Conservation (phyloP, 2,113 vertebrate species). For the Zosterops japonicus region DNA sequence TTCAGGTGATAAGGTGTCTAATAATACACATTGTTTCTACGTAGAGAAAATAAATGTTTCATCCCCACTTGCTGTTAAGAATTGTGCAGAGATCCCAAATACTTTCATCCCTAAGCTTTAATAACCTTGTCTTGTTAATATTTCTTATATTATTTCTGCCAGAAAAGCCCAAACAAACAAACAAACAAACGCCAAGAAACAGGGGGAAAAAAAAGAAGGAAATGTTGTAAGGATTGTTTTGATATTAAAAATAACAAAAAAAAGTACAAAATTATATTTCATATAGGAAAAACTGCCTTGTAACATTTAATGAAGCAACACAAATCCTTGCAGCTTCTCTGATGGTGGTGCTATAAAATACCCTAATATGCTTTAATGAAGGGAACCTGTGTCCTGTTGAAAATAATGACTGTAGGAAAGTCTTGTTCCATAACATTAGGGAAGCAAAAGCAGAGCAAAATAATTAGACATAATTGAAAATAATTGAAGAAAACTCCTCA, state of each 20-base stretch:
- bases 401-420: neutral
- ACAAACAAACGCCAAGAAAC: neutral
- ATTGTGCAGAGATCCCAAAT: conserved; percentile 45
- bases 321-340: conserved; percentile 55
- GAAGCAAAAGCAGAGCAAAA: neutral
- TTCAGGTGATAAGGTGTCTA: conserved; percentile 57
- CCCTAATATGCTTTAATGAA: conserved; percentile 5
- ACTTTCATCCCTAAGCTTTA: conserved; percentile 20
- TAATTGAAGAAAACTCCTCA: neutral
- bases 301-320: conserved; percentile 74
- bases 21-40: conserved; percentile 59
- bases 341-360: conserved; percentile 42
- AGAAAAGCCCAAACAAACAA: conserved; percentile 33
- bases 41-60: conserved; percentile 48
- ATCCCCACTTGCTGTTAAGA: conserved; percentile 27
- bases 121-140: conserved; percentile 21
- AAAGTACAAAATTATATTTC: conserved; percentile 58
- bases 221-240: conserved; percentile 37
- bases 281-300: conserved; percentile 26
- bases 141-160: conserved; percentile 38
- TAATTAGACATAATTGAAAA: no score
- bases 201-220: neutral
- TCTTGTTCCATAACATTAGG: neutral
- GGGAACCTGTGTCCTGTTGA: neutral
- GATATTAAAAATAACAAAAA: conserved; percentile 70